These are phyloP conservation scores for Phycodurus eques DNA, from an alignment of 2,113 vertebrate genomes.

Conservation along the genomic window DNA sequence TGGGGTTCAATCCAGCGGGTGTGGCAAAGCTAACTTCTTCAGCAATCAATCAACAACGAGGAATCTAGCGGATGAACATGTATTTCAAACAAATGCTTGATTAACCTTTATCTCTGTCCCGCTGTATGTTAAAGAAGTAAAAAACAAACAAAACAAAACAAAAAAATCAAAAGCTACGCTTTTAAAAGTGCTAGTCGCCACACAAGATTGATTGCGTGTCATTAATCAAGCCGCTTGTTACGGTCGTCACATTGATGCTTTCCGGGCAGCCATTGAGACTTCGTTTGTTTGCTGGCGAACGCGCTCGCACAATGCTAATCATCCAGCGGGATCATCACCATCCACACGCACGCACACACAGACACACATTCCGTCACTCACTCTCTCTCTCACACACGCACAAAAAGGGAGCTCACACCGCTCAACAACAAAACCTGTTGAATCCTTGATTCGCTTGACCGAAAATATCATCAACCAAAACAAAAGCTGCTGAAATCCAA, in stretches of 20 bases:
- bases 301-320: neutral
- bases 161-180: too few relatives aligned
- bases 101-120: neutral
- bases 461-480: neutral
- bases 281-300: neutral
- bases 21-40: neutral
- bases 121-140: neutral
- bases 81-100: neutral
- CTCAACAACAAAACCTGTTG: too few relatives aligned
- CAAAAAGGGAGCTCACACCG: neutral
- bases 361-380: neutral
- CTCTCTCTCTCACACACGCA: neutral
- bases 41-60: neutral
- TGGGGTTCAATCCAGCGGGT: too few relatives aligned
- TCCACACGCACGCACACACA: neutral
- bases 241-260: conserved; percentile 1
- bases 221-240: conserved; percentile 10
- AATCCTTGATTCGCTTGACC: neutral
- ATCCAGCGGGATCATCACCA: neutral
- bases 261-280: neutral
- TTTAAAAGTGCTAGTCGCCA: too few relatives aligned
- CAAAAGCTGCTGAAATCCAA: neutral
- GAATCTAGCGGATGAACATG: neutral
- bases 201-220: neutral
- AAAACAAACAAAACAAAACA: too few relatives aligned